These are phyloP conservation scores for Macrotus californicus DNA, from an alignment of 2,113 vertebrate genomes.

Conservation along the genomic window DNA sequence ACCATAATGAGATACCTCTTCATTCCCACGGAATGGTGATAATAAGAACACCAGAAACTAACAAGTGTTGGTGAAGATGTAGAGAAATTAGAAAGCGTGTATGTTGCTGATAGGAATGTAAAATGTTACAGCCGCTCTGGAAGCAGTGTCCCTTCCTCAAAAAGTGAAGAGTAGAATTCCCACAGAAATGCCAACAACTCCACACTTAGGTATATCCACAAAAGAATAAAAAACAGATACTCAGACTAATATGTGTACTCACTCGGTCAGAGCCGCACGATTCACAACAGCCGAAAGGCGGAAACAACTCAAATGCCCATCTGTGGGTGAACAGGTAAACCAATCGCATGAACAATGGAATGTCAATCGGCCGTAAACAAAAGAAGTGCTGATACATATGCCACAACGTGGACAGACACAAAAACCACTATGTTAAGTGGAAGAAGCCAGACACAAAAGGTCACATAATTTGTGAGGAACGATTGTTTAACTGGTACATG, in stretches of 20 bases:
- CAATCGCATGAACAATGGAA: not conserved
- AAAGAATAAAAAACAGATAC: not conserved
- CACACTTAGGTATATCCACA: not conserved
- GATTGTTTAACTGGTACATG: not conserved
- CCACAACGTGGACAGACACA: not conserved
- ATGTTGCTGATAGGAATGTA: not conserved
- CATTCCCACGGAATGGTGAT: not conserved
- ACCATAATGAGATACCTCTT: not conserved
- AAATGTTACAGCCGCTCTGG: not conserved
- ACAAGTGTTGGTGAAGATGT: not conserved
- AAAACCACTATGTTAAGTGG: not conserved
- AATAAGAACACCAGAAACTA: not conserved
- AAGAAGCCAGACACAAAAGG: not conserved
- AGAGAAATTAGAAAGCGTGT: not conserved
- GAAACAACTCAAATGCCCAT: not conserved
- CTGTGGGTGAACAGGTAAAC: not conserved
- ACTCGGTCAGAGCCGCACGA: rapidly evolving
- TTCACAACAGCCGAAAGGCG: not conserved
- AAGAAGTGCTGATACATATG: not conserved
- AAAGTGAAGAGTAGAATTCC: not conserved
- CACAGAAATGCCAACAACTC: not conserved
- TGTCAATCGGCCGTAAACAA: not conserved
- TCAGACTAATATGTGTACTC: not conserved
- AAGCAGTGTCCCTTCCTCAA: not conserved
- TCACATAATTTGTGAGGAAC: not conserved